A percentile compares a stretch with the other conserved stretches of the same genome.
phyloP scores from a whole-genome alignment of 2,888 invertebrate species.

The Epinotia bilunana region DNA sequence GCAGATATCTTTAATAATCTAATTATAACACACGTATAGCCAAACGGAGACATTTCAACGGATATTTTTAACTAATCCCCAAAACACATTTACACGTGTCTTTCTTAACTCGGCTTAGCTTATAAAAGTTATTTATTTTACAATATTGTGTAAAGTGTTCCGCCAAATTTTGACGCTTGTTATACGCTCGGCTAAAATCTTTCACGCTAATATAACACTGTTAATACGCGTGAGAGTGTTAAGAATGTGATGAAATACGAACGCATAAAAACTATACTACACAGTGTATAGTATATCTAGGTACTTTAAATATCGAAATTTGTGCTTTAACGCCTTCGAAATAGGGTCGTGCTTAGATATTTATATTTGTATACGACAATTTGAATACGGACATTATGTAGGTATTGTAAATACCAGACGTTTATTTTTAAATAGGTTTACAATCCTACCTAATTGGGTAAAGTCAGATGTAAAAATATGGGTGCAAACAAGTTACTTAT shows the following conservation, averaged over 20 bases:
- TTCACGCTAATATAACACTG: slow-evolving; percentile 58
- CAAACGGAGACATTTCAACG: slow-evolving; percentile 6
- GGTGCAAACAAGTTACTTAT: no score
- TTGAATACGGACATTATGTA: no score
- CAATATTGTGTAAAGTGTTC: slow-evolving; percentile 53
- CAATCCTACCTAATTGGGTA: no score
- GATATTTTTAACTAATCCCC: slow-evolving; percentile 28
- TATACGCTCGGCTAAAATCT: slow-evolving; percentile 62
- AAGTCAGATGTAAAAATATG: no score
- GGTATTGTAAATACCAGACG: no score
- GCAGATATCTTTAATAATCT: neutral
- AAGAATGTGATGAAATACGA: slow-evolving; percentile 36
- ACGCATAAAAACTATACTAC: neutral
- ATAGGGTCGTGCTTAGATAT: no score
- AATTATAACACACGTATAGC: neutral
- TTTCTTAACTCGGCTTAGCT: neutral
- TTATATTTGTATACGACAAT: no score
- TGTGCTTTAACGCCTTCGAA: no score
- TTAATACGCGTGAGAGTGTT: slow-evolving; percentile 66
- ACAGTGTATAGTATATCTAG: no score
- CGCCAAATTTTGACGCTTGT: slow-evolving; percentile 70
- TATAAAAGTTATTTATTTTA: slow-evolving; percentile 36
- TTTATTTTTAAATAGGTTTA: no score
- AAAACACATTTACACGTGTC: slow-evolving; percentile 26
- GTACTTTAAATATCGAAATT: no score